Base-by-base conservation (phyloP, 2,797 vertebrate genomes). In the Apogon talboti region DNA sequence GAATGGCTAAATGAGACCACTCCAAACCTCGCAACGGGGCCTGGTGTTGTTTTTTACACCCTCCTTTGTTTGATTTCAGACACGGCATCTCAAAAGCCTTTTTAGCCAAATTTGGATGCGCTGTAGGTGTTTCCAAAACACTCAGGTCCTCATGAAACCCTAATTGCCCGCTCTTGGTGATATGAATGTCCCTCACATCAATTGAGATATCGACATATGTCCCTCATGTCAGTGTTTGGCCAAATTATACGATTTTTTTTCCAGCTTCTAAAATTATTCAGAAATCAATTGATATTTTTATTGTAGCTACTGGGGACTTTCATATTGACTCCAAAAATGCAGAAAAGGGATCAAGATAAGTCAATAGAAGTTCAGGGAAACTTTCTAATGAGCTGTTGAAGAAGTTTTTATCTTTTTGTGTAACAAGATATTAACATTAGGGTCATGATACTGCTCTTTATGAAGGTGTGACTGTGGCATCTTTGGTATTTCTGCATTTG, bases 1-100 rank as follows among this genome's bases (percentile, higher is more conserved):
- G 86, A 92, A 90, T 90, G 85, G 87, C 75, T 87, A 91, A 92
- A 90, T 91, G 89, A 91, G 87, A 79, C 66, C 81, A 80, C 87
- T 82, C 75, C 72, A 67, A 81, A 77, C 83, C 86, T 85, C 90
- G 90, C 91, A 74, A 86, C 87, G 10, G 89, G 91, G 83, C 86
- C 73, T 64, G 47, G 70, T 78, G 80, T 91, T 90, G 88, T 91
- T 89, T 91, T 57, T 90, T 87, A 71, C 71, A 54, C 54, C 74
- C 58, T 66, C 66, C 58, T 92, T 92, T 91, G 92, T 93, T 88
- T 76, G 82, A 68, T 49, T 83, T 78, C 84, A 88, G 83, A 87
- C 84, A 63, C 77, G 45, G 71, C 79, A 80, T 85, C 42, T 73
- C 82, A 84, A 83, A 89, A 89, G 86, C 48, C 82, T 88, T 92